Base-by-base conservation (phyloP, 2,113 vertebrate genomes). In the Micromys minutus region DNA sequence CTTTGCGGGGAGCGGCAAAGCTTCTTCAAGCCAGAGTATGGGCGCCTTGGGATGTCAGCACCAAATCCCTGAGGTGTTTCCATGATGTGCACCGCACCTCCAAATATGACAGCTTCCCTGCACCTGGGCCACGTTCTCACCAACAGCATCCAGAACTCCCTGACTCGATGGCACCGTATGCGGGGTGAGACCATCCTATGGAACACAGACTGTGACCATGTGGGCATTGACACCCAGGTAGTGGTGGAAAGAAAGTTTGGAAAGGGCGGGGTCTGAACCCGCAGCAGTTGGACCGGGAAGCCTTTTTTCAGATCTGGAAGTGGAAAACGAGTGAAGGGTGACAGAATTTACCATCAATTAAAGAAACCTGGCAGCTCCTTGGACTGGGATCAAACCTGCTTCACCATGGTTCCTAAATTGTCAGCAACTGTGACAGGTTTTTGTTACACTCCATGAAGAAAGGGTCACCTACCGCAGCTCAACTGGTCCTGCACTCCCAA, bases 141-240 rank as follows among this genome's bases (percentile, higher is more conserved):
- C n/a, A n/a, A n/a, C n/a, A n/a, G n/a, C n/a, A n/a, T n/a, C n/a
- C n/a, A n/a, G n/a, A n/a, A n/a, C n/a, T n/a, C n/a, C n/a, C n/a
- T n/a, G n/a, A n/a, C n/a, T n/a, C n/a, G n/a, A n/a, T n/a, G 99
- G 99, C 99, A 99, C 97, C 98, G 99, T 34, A 99, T 99, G 99
- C 98, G 98, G 0, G 99, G 99, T 0, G 99, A 99, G 97, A 99
- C 99, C 69, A 99, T 99, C 9, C 96, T 99, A 89, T 99, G 99
- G 99, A 99, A 99, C 96, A 99, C 99, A 0, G 99, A 99, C 96
- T 99, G 99, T 83, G 99, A 99, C 97, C 99, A 99, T 0, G 99
- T 99, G 0, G 99, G 99, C 91, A 99, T 99, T 8, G 99, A 99
- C 96, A 99, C 99, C 3, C 99, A 99, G 98, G 99, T 99, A 95